Evolutionary conservation across 2,888 invertebrate species (phyloP).

Genomic region (Ormyrus thymus): DNA sequence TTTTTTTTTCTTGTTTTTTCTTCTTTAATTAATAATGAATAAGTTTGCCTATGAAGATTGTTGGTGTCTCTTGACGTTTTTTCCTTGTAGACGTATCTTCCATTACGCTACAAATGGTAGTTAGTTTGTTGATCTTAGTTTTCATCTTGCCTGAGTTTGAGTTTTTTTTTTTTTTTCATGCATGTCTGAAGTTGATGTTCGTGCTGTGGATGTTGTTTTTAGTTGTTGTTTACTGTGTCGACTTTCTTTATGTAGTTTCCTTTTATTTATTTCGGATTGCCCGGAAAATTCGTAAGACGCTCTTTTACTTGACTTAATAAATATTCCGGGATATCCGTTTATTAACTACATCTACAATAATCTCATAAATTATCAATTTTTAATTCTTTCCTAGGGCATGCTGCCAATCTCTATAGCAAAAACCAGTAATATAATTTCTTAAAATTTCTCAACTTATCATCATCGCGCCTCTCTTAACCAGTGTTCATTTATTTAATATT

Average conservation of each 20-base stretch:
- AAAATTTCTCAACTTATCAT: conserved; percentile 37
- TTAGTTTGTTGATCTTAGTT: not conserved
- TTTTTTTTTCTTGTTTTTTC: conserved; percentile 47
- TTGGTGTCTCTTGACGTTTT: conserved; percentile 59
- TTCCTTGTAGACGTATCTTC: conserved; percentile 18
- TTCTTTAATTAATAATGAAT: conserved; percentile 57
- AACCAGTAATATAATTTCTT: conserved; percentile 48
- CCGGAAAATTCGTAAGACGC: conserved; percentile 47
- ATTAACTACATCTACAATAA: conserved; percentile 32
- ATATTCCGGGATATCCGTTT: conserved; percentile 27
- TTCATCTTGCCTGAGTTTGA: not conserved
- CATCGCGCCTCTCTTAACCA: conserved; percentile 49
- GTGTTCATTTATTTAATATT: conserved; percentile 58
- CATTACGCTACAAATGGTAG: not conserved
- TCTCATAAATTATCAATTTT: conserved; percentile 41
- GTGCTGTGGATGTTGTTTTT: conserved; percentile 16
- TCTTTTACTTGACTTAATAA: conserved; percentile 34
- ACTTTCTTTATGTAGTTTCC: not conserved
- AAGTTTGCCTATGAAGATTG: conserved; percentile 59
- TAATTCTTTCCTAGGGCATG: conserved; percentile 35
- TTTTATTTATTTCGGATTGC: conserved; percentile 28
- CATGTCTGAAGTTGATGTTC: conserved; percentile 17
- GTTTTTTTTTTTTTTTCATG: not conserved
- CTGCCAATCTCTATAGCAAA: conserved; percentile 40
- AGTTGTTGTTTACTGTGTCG: conserved; percentile 35